phyloP scores from a whole-genome alignment of 2,888 invertebrate genomes.

The Andrena fulva region DNA sequence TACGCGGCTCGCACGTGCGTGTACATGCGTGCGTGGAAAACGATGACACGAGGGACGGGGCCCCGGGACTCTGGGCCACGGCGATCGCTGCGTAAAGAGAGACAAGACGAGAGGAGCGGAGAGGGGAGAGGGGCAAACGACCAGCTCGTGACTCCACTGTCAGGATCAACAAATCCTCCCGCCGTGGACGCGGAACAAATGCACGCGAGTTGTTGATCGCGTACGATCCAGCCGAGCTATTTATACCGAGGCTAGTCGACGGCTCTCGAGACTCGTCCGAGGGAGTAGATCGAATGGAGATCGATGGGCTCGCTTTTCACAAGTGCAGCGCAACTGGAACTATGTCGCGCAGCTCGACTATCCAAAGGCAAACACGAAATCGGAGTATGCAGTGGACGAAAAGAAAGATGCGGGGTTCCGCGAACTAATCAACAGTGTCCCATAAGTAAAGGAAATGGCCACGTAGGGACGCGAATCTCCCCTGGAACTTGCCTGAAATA shows the following conservation, averaged over 20 bases:
- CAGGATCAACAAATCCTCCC: constrained; percentile 71
- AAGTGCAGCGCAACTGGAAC: constrained; percentile 33
- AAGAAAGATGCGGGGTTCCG: not conserved
- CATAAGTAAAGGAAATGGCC: constrained; percentile 14
- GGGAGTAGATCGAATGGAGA: constrained; percentile 69
- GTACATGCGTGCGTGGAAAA: constrained; percentile 41
- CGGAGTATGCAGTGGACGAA: not conserved
- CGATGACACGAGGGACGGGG: constrained; percentile 31
- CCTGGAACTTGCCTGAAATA: constrained; percentile 47
- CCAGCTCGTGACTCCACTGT: constrained; percentile 60
- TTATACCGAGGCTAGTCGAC: constrained; percentile 58
- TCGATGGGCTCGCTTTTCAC: constrained; percentile 60
- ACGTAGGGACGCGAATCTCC: constrained; percentile 34
- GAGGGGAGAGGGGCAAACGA: constrained; percentile 44
- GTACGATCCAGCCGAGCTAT: constrained; percentile 63
- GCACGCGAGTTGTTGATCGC: constrained; percentile 65
- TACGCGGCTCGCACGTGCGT: constrained; percentile 51
- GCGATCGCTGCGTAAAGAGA: not conserved
- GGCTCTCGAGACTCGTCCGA: constrained; percentile 50
- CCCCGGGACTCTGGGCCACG: not conserved
- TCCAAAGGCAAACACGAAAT: not conserved
- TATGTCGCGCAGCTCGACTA: not conserved
- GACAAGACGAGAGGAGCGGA: not conserved
- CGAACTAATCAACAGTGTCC: not conserved
- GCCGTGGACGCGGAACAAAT: constrained; percentile 68